These are phyloP conservation scores for Myioborus melanocephalus DNA, from an alignment of 2,797 vertebrate genomes.

Conservation along the genomic window DNA sequence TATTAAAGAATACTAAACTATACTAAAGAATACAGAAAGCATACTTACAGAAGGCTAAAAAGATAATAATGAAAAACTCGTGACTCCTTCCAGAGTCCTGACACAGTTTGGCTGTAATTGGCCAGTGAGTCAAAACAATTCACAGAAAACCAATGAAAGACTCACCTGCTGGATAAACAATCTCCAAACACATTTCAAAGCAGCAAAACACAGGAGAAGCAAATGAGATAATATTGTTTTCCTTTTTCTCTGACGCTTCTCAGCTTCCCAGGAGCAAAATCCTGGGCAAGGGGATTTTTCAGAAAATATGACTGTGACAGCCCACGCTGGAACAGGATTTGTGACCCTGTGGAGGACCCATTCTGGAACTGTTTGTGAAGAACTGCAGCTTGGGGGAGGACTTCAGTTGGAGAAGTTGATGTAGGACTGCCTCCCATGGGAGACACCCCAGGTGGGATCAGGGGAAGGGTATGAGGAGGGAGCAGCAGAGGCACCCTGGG, in stretches of 20 bases:
- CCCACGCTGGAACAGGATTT: neutral
- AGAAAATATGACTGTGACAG: neutral
- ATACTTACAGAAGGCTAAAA: neutral
- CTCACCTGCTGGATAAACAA: neutral
- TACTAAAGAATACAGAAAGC: too few relatives aligned
- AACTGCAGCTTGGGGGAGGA: neutral
- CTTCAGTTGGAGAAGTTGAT: neutral
- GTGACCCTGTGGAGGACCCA: neutral
- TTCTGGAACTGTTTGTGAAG: neutral
- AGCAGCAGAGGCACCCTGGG: neutral
- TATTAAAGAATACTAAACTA: too few relatives aligned
- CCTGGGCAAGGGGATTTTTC: neutral
- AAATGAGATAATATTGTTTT: neutral
- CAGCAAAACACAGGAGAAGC: neutral
- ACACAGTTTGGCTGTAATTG: neutral
- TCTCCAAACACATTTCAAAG: neutral
- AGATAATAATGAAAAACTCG: neutral
- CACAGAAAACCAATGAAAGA: too few relatives aligned
- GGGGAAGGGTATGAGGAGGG: neutral
- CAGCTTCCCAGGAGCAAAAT: neutral
- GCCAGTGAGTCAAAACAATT: too few relatives aligned
- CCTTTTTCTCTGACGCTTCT: neutral
- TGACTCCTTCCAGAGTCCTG: neutral
- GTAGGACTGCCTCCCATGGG: too few relatives aligned
- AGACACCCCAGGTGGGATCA: accelerated